Evolutionary conservation across 2,888 invertebrate species (phyloP), one percentile per base, ranked within the genome.

Genomic region (Ctena decussata): DNA sequence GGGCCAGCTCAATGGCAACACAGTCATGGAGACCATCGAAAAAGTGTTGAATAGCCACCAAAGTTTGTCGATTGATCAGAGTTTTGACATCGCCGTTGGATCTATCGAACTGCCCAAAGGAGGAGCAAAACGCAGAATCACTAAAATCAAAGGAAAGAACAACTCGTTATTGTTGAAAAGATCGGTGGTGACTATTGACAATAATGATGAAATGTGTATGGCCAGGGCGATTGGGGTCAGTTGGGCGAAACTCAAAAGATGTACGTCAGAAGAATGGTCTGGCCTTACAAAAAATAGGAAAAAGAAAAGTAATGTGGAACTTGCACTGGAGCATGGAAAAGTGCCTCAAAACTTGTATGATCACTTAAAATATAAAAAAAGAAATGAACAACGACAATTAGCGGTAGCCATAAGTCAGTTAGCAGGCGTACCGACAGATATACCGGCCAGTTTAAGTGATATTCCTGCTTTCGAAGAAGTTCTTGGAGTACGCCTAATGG

Each of bases 401-500:
- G 70, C 71, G 6, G 21, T 18, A 70, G 37, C 70, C 35, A 37
- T 70, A 35, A 70, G 70, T 37, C 21, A 30, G 8, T 24, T 70
- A 24, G 70, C 32, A 41, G 72, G 27, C 32, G 53, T 74, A 35
- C 30, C 79, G 0, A 39, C 57, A n/a, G 70, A 84, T 37, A 69
- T 71, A 27, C 74, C 78, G 2, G 79, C 78, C 2, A 76, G 74
- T 57, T 32, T 83, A 21, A 70, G 71, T 27, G 82, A 82, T 27
- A 0, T 77, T 30, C 24, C 24, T 27, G 74, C 69, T 21, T 82
- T 78, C 53, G 78, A 82, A 78, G 53, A 74, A 0, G 46, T 73
- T n/a, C 44, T 85, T 0, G 81, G 75, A 24, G 77, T 85, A 11
- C 81, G 82, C 49, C 71, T 85, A 69, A 85, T 85, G 75, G 85